These are phyloP conservation scores for Ceyx margarethae DNA, from an alignment of 2,113 vertebrate species.

Conservation along the genomic window DNA sequence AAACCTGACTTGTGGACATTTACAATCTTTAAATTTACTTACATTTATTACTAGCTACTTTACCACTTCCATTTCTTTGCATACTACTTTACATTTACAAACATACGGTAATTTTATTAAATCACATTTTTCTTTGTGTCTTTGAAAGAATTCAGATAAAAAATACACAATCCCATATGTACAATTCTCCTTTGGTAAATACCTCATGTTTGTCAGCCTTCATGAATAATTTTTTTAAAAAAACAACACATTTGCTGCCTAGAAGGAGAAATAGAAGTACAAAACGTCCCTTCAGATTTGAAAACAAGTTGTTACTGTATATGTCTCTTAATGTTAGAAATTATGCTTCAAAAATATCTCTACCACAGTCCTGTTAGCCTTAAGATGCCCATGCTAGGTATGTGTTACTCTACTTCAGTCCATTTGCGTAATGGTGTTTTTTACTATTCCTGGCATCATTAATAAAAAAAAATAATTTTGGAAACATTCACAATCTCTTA, in stretches of 20 bases:
- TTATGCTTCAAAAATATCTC: not conserved
- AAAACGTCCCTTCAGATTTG: not conserved
- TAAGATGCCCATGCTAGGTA: not conserved
- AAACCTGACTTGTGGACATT: not conserved
- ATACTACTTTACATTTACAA: not conserved
- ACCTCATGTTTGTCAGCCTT: not conserved
- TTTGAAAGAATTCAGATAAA: not conserved
- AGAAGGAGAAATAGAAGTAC: not conserved
- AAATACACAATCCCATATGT: fast-evolving
- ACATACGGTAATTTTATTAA: not conserved
- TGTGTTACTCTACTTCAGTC: not conserved
- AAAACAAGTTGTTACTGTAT: not conserved
- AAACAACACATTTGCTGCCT: not conserved
- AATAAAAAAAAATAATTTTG: conserved; percentile 45
- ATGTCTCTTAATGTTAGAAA: not conserved
- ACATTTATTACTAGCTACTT: not conserved
- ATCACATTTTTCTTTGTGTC: not conserved
- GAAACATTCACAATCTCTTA: conserved; percentile 61
- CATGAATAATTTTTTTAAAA: not conserved
- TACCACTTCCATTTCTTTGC: not conserved
- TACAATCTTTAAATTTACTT: not conserved
- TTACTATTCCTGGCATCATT: conserved; percentile 50
- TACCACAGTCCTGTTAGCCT: not conserved
- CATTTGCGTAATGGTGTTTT: conserved; percentile 47
- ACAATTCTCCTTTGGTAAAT: not conserved